Evolutionary conservation across 2,113 vertebrate genomes (phyloP).

Genomic region (Callithrix jacchus): DNA sequence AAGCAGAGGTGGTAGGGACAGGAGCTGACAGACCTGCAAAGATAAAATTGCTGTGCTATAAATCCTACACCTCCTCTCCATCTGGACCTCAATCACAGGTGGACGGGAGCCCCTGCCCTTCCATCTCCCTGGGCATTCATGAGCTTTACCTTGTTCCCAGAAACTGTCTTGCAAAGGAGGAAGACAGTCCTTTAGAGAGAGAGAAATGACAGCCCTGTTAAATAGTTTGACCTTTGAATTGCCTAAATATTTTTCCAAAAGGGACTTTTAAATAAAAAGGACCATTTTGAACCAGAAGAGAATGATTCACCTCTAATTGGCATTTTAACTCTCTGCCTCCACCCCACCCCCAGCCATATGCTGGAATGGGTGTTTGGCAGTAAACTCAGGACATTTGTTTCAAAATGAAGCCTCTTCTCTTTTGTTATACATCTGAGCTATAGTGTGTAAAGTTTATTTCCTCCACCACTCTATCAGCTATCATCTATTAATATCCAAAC

Average conservation of each 20-base stretch:
- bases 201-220: neutral
- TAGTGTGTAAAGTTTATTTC: neutral
- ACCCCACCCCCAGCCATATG: constrained; percentile 49
- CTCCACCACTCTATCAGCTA: neutral
- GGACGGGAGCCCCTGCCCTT: neutral
- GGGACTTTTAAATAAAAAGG: neutral
- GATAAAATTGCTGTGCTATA: neutral
- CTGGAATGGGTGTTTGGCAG: constrained; percentile 7
- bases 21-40: neutral
- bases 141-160: neutral
- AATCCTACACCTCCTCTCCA: neutral
- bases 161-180: neutral
- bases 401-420: neutral
- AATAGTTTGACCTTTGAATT: constrained; percentile 11
- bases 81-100: neutral
- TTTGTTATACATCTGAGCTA: neutral
- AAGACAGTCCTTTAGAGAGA: neutral
- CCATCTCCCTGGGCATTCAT: neutral
- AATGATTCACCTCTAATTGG: constrained; percentile 55
- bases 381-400: neutral
- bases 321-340: constrained; percentile 33
- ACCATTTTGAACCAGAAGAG: neutral
- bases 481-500: neutral
- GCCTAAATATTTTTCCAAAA: neutral
- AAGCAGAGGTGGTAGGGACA: neutral